Conservation (phyloP, 2,113 vertebrate species). For the Apeltes quadracus region DNA sequence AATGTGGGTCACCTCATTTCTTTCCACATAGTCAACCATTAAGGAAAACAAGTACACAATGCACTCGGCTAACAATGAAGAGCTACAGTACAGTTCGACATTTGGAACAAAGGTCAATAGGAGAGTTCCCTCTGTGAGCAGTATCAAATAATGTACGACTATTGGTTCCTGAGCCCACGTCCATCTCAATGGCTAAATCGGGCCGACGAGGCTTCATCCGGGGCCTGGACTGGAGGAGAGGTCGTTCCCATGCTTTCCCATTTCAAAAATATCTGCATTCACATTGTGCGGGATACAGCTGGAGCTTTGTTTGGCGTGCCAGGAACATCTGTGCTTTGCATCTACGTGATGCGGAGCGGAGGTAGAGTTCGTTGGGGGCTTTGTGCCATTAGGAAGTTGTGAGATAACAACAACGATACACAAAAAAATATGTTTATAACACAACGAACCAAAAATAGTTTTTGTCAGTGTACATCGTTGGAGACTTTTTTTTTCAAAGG, state of each 20-base stretch:
- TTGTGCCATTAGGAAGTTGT: conserved; percentile 58
- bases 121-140: conserved; percentile 31
- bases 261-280: conserved; percentile 69
- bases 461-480: conserved; percentile 14
- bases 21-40: conserved; percentile 40
- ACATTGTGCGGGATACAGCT: conserved; percentile 66
- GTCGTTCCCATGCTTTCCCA: conserved; percentile 60
- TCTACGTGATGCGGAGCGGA: conserved; percentile 38
- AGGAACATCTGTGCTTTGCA: conserved; percentile 69
- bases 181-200: conserved; percentile 39
- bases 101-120: conserved; percentile 41
- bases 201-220: conserved; percentile 34
- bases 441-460: background rate
- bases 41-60: conserved; percentile 75
- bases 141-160: conserved; percentile 18
- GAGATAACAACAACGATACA: conserved; percentile 8
- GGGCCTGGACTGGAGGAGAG: conserved; percentile 49
- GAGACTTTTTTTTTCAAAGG: conserved; percentile 17
- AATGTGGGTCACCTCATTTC: conserved; percentile 47
- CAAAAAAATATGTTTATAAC: background rate
- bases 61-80: conserved; percentile 58
- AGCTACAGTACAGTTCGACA: conserved; percentile 1
- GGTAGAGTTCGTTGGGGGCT: conserved; percentile 30
- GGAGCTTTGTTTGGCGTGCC: conserved; percentile 56
- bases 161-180: conserved; percentile 34